Evolutionary conservation across 2,113 vertebrate species (phyloP).

Genomic region (Parotia lawesii): DNA sequence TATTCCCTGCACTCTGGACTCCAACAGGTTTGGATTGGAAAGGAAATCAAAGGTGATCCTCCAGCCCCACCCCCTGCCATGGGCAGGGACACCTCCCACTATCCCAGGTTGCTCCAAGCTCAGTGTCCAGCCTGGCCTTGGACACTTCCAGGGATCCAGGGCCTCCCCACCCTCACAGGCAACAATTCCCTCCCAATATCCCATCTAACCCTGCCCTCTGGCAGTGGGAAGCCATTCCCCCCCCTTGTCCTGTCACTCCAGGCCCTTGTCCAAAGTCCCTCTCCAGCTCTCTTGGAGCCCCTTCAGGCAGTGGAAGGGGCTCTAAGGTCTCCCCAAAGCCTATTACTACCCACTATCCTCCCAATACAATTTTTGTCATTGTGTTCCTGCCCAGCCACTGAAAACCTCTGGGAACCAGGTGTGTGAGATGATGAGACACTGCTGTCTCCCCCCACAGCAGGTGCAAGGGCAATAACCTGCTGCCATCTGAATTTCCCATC

Average conservation of each 20-base stretch:
- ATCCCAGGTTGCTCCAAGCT: neutral
- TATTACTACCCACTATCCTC: neutral
- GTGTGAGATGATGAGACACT: neutral
- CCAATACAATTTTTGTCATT: neutral
- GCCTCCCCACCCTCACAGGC: too few species aligned
- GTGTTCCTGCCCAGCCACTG: neutral
- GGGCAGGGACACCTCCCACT: neutral
- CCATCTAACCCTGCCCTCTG: neutral
- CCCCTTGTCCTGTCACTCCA: neutral
- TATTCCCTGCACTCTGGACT: too few species aligned
- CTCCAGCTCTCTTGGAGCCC: neutral
- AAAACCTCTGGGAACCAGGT: neutral
- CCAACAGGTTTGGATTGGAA: neutral
- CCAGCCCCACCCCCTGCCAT: neutral
- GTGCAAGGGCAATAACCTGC: neutral
- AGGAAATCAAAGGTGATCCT: neutral
- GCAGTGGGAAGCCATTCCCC: neutral
- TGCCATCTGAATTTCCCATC: neutral
- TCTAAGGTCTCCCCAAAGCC: neutral
- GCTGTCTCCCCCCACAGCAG: neutral
- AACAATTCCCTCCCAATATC: neutral
- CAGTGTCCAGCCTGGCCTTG: rapidly evolving
- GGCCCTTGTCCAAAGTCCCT: neutral
- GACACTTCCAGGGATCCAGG: neutral
- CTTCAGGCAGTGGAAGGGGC: neutral